Evolutionary conservation across 30 jellyfish, hydroid and myxozoan genomes (phyloP).

Genomic region (Turritopsis dohrnii): DNA sequence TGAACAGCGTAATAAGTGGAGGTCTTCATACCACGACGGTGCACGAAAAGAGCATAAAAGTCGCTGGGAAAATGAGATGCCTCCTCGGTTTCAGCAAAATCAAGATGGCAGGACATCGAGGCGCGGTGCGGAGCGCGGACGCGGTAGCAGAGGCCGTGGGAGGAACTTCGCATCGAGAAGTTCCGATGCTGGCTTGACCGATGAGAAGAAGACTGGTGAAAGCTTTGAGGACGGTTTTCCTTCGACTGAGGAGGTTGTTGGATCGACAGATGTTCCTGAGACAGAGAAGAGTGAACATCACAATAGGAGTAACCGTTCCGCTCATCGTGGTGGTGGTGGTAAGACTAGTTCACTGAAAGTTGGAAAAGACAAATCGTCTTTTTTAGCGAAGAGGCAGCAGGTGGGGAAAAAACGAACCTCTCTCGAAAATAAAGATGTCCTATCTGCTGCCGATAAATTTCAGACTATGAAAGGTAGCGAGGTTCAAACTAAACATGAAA

Average conservation of each 20-base stretch:
- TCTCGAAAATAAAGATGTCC: conserved; percentile 49
- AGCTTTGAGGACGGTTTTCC: background rate
- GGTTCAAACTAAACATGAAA: conserved; percentile 7
- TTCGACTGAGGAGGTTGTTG: background rate
- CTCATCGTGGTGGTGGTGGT: background rate
- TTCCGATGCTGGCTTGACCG: background rate
- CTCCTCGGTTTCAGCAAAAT: conserved; percentile 22
- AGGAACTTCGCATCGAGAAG: background rate
- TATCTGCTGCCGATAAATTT: conserved; percentile 93
- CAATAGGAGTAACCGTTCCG: background rate
- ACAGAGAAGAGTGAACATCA: background rate
- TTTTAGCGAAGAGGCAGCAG: conserved; percentile 99
- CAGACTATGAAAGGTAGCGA: conserved; percentile 11
- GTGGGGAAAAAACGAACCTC: conserved; percentile 74
- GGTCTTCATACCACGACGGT: background rate
- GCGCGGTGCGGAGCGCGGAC: conserved; percentile 26
- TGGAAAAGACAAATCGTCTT: conserved; percentile 37
- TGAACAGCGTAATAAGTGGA: background rate
- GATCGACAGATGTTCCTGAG: background rate
- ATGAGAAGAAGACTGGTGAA: background rate
- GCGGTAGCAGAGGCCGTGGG: conserved; percentile 36
- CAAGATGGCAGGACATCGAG: background rate
- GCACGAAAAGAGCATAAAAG: background rate
- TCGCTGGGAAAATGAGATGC: conserved; percentile 20
- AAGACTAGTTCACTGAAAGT: background rate